Evolutionary conservation across 30 jellyfish, hydroid and myxozoan species (phyloP), one percentile per base, ranked within the genome.

Genomic region (Aurelia sp.): DNA sequence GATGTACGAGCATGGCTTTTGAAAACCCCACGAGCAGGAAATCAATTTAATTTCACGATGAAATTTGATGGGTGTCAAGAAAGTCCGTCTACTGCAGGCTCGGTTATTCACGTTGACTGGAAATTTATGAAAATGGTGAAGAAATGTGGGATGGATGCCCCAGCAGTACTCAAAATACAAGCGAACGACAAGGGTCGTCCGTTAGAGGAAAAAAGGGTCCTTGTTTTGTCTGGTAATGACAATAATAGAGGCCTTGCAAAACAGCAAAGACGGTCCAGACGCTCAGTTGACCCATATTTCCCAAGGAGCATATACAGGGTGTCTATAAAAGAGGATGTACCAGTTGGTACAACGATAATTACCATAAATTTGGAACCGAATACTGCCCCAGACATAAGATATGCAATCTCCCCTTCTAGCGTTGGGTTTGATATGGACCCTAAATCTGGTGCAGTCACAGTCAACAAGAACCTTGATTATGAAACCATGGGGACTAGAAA

Each of bases 391-490:
- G 85, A 76, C 47, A 84, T 84, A 18, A 63, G 88, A 4, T 84
- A 84, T 65, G 58, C 87, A 0, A 84, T 84, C 62, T 18, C 74
- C 41, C 93, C 93, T 6, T 84, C 93, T 6, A 84, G 78, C 7
- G 51, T 84, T 9, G 93, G 93, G 72, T 91, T 91, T 72, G 63
- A 53, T 21, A 72, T 91, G 18, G 82, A 79, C 89, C 67, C 78
- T 21, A 74, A 79, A 41, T 77, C 87, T 17, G 98, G 98, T 50
- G 91, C 80, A 15, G 59, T 91, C 15, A 85, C 82, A 11, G 81
- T 97, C 67, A 93, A 87, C 60, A 70, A 57, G 13, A 17, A 53
- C 27, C 91, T 72, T 11, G 98, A 91, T 64, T 70, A 85, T 58
- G 98, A 91, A 66, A 51, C 87, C 31, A 64, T 81, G 83, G 75